phyloP scores from a whole-genome alignment of 1,140 invertebrate genomes.

The Zelostemma sp. region DNA sequence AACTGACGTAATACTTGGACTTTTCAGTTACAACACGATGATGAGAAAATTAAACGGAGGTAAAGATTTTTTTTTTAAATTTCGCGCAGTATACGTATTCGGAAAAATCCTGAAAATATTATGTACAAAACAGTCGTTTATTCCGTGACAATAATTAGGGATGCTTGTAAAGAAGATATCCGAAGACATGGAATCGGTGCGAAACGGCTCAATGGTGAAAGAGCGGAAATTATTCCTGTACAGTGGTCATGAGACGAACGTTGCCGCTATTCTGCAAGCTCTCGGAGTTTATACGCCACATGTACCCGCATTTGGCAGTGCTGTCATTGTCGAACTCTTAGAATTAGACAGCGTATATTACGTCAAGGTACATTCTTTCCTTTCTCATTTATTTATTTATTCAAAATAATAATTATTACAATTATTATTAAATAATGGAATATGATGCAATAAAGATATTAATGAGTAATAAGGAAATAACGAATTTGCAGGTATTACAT shows the following conservation, averaged over 20 bases:
- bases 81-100: no score
- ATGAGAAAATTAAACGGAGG: slow-evolving; percentile 24
- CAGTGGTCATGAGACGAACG: slow-evolving; percentile 79
- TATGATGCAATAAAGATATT: no score
- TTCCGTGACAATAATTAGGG: no score
- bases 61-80: background rate
- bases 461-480: background rate
- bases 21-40: no score
- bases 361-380: slow-evolving; percentile 39
- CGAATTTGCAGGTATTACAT: slow-evolving; percentile 24
- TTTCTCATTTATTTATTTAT: slow-evolving; percentile 10
- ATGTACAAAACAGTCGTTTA: no score
- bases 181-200: slow-evolving; percentile 58
- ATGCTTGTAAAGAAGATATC: slow-evolving; percentile 72
- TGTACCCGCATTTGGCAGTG: slow-evolving; percentile 72
- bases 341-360: slow-evolving; percentile 26
- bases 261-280: slow-evolving; percentile 75
- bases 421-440: slow-evolving; percentile 10
- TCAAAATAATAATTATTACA: slow-evolving; percentile 10
- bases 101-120: no score
- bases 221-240: slow-evolving; percentile 71
- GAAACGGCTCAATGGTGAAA: background rate
- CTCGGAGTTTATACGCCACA: slow-evolving; percentile 75
- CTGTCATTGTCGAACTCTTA: slow-evolving; percentile 61
- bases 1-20: no score